Percentiles rank a stretch among this genome's conserved stretches.
Evolutionary conservation across 2,888 invertebrate species (phyloP).

Genomic region (Periphyllus acericola): DNA sequence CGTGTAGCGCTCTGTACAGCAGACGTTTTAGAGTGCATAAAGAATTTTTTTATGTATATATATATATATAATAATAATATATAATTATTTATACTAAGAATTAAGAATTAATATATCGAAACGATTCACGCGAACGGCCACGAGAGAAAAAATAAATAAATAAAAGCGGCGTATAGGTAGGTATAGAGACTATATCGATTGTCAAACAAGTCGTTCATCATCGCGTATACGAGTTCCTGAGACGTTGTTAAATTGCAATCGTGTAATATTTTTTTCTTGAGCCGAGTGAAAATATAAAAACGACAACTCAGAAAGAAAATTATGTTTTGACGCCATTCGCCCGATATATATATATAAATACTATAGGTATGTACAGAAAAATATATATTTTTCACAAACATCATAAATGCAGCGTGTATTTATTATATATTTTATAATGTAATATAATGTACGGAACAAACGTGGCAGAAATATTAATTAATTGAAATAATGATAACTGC

Average conservation of each 20-base stretch:
- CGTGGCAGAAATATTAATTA: not conserved
- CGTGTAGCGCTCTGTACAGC: not conserved
- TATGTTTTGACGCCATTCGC: conserved; percentile 15
- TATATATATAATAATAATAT: too few relatives aligned
- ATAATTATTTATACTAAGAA: not conserved
- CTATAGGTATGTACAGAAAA: not conserved
- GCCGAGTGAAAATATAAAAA: not conserved
- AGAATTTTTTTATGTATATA: not conserved
- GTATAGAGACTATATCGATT: not conserved
- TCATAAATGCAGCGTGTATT: too few relatives aligned
- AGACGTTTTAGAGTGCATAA: not conserved
- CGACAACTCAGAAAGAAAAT: not conserved
- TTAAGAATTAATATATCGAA: conserved; percentile 6
- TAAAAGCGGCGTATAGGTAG: not conserved
- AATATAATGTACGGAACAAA: not conserved
- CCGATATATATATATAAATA: not conserved
- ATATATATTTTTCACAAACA: too few relatives aligned
- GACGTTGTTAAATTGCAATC: not conserved
- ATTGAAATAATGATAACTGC: not conserved
- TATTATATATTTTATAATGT: not conserved
- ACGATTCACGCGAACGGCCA: not conserved
- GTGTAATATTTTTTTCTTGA: not conserved
- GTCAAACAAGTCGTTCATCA: conserved; percentile 5
- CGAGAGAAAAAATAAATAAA: not conserved
- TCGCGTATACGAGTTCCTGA: not conserved